Evolutionary conservation across 1,140 invertebrate genomes (phyloP).

Genomic region (Metopolophium dirhodum): DNA sequence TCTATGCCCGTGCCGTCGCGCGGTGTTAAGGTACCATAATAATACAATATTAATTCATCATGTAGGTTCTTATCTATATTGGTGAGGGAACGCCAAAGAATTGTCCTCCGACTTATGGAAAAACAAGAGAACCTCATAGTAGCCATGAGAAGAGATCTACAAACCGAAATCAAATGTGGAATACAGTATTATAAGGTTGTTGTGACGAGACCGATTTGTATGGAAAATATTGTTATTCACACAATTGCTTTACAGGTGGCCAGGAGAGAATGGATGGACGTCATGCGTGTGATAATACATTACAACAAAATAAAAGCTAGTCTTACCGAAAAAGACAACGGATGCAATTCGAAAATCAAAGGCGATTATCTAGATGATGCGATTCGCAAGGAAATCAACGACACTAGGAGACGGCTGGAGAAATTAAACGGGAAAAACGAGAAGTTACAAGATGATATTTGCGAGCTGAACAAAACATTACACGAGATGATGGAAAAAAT

Average conservation of each 20-base stretch:
- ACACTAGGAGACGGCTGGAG: constrained; percentile 32
- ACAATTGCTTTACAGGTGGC: neutral
- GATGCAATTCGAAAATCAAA: neutral
- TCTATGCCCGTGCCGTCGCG: neutral
- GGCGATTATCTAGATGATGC: constrained; percentile 32
- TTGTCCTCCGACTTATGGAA: neutral
- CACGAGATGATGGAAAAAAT: constrained; percentile 33
- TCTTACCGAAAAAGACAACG: neutral
- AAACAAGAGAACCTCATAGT: constrained; percentile 24
- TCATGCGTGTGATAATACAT: neutral
- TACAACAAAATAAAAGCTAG: neutral
- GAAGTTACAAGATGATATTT: constrained; percentile 45
- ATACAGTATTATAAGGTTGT: constrained; percentile 8
- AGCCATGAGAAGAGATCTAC: constrained; percentile 16
- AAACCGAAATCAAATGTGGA: constrained; percentile 13
- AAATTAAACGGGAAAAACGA: neutral
- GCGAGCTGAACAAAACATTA: constrained; percentile 9
- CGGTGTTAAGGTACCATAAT: neutral
- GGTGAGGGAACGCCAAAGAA: constrained; percentile 23
- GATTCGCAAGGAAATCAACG: constrained; percentile 40
- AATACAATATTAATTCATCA: neutral
- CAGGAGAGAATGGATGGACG: constrained; percentile 38
- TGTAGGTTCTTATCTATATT: constrained; percentile 36
- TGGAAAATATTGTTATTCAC: too few species aligned
- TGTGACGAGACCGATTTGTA: neutral